Percentiles rank a stretch among this genome's conserved stretches.
Conservation (phyloP, 2,888 invertebrate species). For the Pyralis farinalis region DNA sequence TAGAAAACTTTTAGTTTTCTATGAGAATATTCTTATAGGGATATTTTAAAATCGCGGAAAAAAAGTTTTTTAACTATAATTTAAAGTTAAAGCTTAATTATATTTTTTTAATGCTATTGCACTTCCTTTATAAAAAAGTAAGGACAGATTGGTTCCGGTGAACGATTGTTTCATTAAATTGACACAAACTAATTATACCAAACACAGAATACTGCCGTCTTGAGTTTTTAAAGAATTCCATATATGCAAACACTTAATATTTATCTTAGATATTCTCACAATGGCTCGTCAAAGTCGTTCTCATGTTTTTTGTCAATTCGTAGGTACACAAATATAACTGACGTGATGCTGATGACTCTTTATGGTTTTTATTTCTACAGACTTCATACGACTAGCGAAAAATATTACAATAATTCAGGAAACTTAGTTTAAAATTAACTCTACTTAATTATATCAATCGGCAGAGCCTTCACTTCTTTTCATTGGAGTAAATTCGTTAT, state of each 20-base stretch:
- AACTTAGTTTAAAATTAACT: slow-evolving; percentile 7
- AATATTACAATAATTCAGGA: slow-evolving; percentile 2
- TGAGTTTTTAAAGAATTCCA: slow-evolving; percentile 11
- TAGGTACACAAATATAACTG: slow-evolving; percentile 10
- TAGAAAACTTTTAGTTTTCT: too few species aligned
- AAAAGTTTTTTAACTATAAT: too few species aligned
- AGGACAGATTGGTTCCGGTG: slow-evolving; percentile 46
- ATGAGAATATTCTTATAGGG: too few species aligned
- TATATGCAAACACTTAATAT: not conserved
- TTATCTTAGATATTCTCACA: slow-evolving; percentile 17
- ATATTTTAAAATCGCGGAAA: too few species aligned
- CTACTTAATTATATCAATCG: slow-evolving; percentile 10
- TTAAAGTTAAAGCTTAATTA: too few species aligned
- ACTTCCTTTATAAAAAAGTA: slow-evolving; percentile 44
- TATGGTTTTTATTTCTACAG: slow-evolving; percentile 15
- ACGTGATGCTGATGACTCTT: slow-evolving; percentile 10
- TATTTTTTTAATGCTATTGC: slow-evolving; percentile 27
- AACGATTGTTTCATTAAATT: slow-evolving; percentile 34
- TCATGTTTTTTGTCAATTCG: slow-evolving; percentile 21
- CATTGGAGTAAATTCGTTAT: slow-evolving; percentile 14
- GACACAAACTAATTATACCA: slow-evolving; percentile 29
- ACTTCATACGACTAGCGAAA: slow-evolving; percentile 2
- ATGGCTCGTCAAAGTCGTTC: slow-evolving; percentile 24
- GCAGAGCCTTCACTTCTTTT: slow-evolving; percentile 23
- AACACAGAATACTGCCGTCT: slow-evolving; percentile 28